These are phyloP conservation scores for Nerophis ophidion DNA, from an alignment of 2,113 vertebrate genomes.

Conservation along the genomic window DNA sequence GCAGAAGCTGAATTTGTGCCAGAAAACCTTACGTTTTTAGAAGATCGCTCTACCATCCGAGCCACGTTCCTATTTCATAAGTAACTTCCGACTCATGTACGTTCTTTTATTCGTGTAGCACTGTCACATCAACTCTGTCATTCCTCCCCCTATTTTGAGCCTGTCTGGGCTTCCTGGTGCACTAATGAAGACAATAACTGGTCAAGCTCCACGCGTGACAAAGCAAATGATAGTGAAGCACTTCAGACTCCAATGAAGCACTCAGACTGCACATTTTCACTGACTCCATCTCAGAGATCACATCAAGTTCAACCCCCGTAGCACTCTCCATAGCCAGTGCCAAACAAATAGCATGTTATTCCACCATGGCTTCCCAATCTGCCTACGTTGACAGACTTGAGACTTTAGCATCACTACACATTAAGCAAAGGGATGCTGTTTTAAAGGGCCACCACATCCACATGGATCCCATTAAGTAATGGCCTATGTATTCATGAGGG, in stretches of 20 bases:
- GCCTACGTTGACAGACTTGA: constrained; percentile 1
- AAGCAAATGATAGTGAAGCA: constrained; percentile 43
- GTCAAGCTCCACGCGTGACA: constrained; percentile 37
- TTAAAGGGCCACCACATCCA: constrained; percentile 3
- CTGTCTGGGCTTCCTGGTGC: constrained; percentile 11
- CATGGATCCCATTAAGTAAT: background rate
- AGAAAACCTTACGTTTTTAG: no score
- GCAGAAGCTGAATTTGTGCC: no score
- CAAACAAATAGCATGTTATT: constrained; percentile 1
- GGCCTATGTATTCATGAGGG: constrained; percentile 12
- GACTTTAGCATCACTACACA: constrained; percentile 1
- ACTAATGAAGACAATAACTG: constrained; percentile 40
- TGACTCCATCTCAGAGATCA: constrained; percentile 18
- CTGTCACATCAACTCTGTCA: background rate
- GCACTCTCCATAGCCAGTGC: constrained; percentile 18
- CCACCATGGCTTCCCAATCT: background rate
- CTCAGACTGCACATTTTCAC: constrained; percentile 29
- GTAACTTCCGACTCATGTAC: constrained; percentile 1
- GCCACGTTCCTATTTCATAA: no score
- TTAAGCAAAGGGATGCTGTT: background rate
- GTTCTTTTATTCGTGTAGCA: background rate
- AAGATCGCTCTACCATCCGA: no score
- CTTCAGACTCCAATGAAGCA: constrained; percentile 19
- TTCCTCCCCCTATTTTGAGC: background rate
- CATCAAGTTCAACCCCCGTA: constrained; percentile 7